A percentile compares a stretch with the other conserved stretches of the same genome.
Conservation (phyloP, 2,113 vertebrate species). For the Apistogramma diplotaenia region DNA sequence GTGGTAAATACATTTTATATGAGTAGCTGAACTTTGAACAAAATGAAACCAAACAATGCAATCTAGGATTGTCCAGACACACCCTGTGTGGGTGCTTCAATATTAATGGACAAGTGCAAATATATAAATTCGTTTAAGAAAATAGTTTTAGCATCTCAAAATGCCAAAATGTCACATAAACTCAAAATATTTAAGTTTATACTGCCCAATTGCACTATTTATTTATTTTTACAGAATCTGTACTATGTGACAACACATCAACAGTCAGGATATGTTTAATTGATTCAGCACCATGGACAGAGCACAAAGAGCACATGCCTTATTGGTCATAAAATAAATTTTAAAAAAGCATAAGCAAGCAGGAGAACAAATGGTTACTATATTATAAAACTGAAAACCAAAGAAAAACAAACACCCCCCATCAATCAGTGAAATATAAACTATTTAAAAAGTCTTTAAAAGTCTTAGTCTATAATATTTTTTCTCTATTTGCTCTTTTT, state of each 20-base stretch:
- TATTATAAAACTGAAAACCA: neutral
- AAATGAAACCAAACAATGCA: too few relatives aligned
- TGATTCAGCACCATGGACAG: neutral
- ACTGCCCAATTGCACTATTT: neutral
- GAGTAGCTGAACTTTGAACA: neutral
- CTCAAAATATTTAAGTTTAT: neutral
- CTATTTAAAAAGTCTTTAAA: neutral
- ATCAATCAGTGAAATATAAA: neutral
- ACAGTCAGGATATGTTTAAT: neutral
- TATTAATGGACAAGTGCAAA: too few relatives aligned
- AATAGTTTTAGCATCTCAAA: too few relatives aligned
- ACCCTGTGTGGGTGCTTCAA: too few relatives aligned
- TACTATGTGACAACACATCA: neutral
- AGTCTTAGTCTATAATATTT: neutral
- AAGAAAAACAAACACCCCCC: neutral
- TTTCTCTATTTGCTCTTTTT: too few relatives aligned
- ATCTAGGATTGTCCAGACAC: too few relatives aligned
- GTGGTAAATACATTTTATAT: neutral
- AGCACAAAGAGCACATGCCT: neutral
- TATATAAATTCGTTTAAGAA: too few relatives aligned
- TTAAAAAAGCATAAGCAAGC: neutral
- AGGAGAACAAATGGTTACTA: neutral
- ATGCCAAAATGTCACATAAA: neutral
- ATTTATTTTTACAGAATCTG: neutral
- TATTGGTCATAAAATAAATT: neutral